Base-by-base conservation (phyloP, 2,113 vertebrate species). In the Anoplopoma fimbria region DNA sequence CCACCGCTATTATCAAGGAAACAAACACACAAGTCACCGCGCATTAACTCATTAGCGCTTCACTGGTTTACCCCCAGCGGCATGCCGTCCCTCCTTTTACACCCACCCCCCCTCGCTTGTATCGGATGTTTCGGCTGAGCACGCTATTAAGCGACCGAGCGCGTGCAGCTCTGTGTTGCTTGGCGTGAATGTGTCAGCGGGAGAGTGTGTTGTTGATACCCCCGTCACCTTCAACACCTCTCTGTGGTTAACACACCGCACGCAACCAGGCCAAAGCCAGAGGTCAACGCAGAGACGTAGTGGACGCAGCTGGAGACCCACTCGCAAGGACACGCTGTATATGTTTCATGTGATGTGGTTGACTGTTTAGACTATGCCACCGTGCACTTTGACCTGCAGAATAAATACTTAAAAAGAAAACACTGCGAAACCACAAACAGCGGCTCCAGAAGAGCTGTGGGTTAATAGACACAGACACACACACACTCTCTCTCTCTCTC, bases 141-240 rank as follows among this genome's bases (percentile, higher is more conserved):
- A 45, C 17, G 19, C 62, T 83, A 79, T 89, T 85, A 61, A 79
- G 57, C 31, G 55, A 62, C 13, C 45, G 40, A 38, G 27, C 25
- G 4, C 64, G 71, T 63, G 67, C 40, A 51, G 67, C 27, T 69
- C 57, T 34, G 70, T 63, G 57, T 9, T 58, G 63, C 31, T 74
- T 51, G 40, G 68, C 60, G 53, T 9, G 61, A 77, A 34, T 6
- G 61, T 67, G 86, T 75, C 64, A 75, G 62, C 45, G 82, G 36
- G 42, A 21, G 73, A 36, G 78, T 74, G 87, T 7, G 33, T 21
- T 67, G 60, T 69, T 67, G 40, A 38, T 34, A 8, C 67, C 47
- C 47, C 47, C 8, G 47, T 49, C 47, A 17, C 45, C 45, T 17
- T 21, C 15, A 6, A 47, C 45, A 47, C 45, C 45, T 60, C 69